phyloP scores from a whole-genome alignment of 1,140 invertebrate species.

The Aphaenogaster rudis region DNA sequence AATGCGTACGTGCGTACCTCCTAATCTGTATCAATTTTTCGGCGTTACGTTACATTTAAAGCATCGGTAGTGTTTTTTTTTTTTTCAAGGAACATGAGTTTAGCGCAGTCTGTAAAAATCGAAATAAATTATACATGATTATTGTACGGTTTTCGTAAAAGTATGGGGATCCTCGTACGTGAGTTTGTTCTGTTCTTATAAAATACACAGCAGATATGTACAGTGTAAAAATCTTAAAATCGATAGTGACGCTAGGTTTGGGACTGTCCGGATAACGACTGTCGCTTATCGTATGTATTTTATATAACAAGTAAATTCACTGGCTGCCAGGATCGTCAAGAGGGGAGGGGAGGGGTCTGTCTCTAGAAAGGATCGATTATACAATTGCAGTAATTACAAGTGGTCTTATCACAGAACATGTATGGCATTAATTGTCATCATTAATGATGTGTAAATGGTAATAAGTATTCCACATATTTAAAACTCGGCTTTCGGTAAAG shows the following conservation, averaged over 20 bases:
- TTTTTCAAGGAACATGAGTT: slow-evolving; percentile 77
- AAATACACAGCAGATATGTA: slow-evolving; percentile 78
- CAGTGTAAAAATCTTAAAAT: slow-evolving; percentile 77
- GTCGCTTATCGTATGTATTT: slow-evolving; percentile 68
- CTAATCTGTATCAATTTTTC: slow-evolving; percentile 70
- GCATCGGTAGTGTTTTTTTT: slow-evolving; percentile 69
- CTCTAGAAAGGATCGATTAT: slow-evolving; percentile 80
- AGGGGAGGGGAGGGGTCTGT: slow-evolving; percentile 36
- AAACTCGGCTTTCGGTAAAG: slow-evolving; percentile 82
- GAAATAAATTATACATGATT: slow-evolving; percentile 72
- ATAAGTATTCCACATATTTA: slow-evolving; percentile 80
- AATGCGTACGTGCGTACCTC: slow-evolving; percentile 4
- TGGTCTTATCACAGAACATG: slow-evolving; percentile 88
- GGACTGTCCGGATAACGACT: slow-evolving; percentile 80
- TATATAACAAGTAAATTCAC: slow-evolving; percentile 79
- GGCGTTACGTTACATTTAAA: slow-evolving; percentile 71
- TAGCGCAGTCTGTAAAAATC: slow-evolving; percentile 76
- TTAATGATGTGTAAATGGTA: slow-evolving; percentile 83
- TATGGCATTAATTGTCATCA: slow-evolving; percentile 88
- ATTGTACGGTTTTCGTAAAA: slow-evolving; percentile 73
- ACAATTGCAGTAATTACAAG: slow-evolving; percentile 86
- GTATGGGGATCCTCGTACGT: slow-evolving; percentile 56
- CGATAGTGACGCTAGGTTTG: slow-evolving; percentile 75
- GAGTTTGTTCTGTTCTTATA: slow-evolving; percentile 77
- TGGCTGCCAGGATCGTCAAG: slow-evolving; percentile 83